Evolutionary conservation across 2,797 vertebrate species (phyloP), one percentile per base, ranked within the genome.

Genomic region (Poeciliopsis gracilis): DNA sequence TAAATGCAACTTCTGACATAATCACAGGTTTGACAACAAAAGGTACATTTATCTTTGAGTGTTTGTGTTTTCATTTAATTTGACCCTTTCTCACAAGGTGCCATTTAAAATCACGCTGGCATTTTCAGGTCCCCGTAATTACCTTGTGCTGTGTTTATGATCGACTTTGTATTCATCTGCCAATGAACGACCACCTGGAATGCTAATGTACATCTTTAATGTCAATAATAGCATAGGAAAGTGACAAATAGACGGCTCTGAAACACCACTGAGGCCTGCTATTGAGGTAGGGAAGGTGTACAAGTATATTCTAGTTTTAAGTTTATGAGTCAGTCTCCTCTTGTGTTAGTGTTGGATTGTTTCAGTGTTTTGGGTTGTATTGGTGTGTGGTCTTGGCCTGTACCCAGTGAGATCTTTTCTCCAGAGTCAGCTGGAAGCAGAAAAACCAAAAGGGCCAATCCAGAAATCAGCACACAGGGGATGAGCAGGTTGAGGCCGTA

Each of bases 361-460:
- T 15, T 77, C 33, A 70, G 73, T 75, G 71, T 73, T 76, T 71
- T 45, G 61, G 33, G 30, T 33, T 63, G 69, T 43, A 2, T 7
- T 72, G n/a, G 75, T 78, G 47, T 53, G 51, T 72, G 41, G 18
- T 25, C 2, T 33, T 53, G 20, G 15, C 57, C 30, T 84, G 23
- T 94, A 98, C 97, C 97, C 82, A 98, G 93, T 53, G 97, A 98
- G 92, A 98, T 98, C 91, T 98, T 98, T 87, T 98, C 97, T 81
- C 97, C 97, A 0, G 97, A 98, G 93, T 98, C 97, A 46, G 97
- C 97, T n/a, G 97, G 97, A 77, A 98, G 93, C 84, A 98, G 94
- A 88, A 98, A 98, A 75, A 97, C 97, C 71, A 98, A 95, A 84
- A 98, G 91, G 5, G 97, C 97, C 86, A 98, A 94, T 41, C 97